A percentile compares a stretch with the other conserved stretches of the same genome.
These are phyloP conservation scores for Tinea trinotella DNA, from an alignment of 2,888 invertebrate species.

Conservation along the genomic window DNA sequence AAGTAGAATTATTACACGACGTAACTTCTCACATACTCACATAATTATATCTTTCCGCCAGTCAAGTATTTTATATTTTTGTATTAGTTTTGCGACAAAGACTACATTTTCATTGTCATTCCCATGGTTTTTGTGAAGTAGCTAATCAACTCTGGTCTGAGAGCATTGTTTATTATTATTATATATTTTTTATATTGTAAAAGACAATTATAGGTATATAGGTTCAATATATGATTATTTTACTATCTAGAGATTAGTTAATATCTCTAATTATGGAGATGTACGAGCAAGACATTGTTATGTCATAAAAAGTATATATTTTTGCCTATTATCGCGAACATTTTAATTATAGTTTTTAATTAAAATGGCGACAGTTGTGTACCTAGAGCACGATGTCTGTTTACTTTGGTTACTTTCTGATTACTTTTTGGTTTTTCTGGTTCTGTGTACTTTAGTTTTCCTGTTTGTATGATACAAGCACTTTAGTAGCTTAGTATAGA, in stretches of 20 bases:
- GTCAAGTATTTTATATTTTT: neutral
- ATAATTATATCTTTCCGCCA: neutral
- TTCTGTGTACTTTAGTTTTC: too few species aligned
- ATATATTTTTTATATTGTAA: constrained; percentile 4
- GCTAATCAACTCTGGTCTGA: constrained; percentile 6
- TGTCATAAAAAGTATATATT: too few species aligned
- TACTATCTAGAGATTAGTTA: neutral
- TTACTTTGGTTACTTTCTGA: too few species aligned
- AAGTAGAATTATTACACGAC: too few species aligned
- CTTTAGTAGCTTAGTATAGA: too few species aligned
- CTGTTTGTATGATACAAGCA: too few species aligned
- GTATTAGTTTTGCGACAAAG: neutral
- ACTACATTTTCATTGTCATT: constrained; percentile 25
- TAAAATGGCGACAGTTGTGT: too few species aligned
- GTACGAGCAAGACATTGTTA: neutral
- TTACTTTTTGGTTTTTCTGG: too few species aligned
- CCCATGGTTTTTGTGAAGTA: constrained; percentile 26
- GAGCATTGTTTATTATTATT: constrained; percentile 16
- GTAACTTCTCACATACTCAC: neutral
- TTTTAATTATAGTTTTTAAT: too few species aligned
- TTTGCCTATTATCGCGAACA: too few species aligned
- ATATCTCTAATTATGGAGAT: neutral
- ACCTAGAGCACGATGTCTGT: too few species aligned
- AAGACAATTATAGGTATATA: constrained; percentile 14
- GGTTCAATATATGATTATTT: neutral